Percentiles rank a stretch among this genome's conserved stretches.
Evolutionary conservation across 2,113 vertebrate genomes (phyloP).

Genomic region (Platysternon megacephalum): DNA sequence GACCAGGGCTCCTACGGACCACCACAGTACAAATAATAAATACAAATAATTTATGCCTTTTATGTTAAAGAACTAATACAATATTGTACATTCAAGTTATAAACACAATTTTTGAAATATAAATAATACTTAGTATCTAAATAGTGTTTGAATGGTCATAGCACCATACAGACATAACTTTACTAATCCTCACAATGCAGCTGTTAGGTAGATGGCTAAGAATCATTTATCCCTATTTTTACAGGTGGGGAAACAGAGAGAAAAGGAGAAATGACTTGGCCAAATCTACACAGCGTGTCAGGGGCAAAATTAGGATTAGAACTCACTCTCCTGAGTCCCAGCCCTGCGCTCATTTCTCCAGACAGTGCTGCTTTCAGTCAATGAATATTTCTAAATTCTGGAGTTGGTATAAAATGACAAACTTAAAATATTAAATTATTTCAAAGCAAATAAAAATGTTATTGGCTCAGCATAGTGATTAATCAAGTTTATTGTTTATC

Average conservation of each 20-base stretch:
- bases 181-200: not conserved
- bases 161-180: not conserved
- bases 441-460: slow-evolving; percentile 38
- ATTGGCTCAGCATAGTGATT: slow-evolving; percentile 20
- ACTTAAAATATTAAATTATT: slow-evolving; percentile 9
- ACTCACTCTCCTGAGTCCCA: not conserved
- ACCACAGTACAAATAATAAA: not conserved
- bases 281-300: not conserved
- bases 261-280: not conserved
- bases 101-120: slow-evolving; percentile 8
- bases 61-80: not conserved
- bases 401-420: not conserved
- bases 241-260: not conserved
- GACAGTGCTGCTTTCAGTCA: not conserved
- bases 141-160: not conserved
- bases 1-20: not conserved
- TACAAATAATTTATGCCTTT: not conserved
- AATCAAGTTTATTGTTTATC: slow-evolving; percentile 63
- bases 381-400: slow-evolving; percentile 20
- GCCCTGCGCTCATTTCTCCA: not conserved
- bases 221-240: not conserved
- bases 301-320: not conserved
- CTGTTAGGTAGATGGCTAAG: not conserved
- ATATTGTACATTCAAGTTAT: not conserved
- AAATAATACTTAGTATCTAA: not conserved